Evolutionary conservation across 2,888 invertebrate species (phyloP), one percentile per base, ranked within the genome.

Genomic region (Cerceris ruficornis): DNA sequence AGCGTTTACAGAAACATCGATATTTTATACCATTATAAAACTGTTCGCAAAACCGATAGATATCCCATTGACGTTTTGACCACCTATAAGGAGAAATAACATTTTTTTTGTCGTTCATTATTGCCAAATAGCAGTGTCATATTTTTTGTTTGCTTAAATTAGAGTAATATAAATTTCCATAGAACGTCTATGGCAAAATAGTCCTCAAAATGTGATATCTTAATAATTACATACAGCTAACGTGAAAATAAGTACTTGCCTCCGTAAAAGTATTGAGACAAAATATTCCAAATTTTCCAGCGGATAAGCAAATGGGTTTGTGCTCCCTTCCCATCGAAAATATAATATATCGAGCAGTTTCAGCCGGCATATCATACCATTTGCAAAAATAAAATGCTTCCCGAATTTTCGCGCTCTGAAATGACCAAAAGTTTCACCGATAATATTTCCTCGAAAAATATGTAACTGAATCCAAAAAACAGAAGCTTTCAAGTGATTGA

Each of bases 241-340:
- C 17, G 7, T 4, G 17, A 9, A 55, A 28, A 55, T 65, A 84
- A 4, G 4, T 28, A 28, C 93, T 93, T 90, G 94, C 94, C 74
- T 92, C 90, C 42, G 94, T 94, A 72, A 94, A 93, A 17, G 94
- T 94, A 67, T 92, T 92, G 43, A 94, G 90, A 4, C 94, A 94
- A 15, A 94, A 90, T 0, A 92, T 93, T 74, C 93, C 93, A 83
- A 94, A 93, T 88, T 94, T 94, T 7, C 94, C 94, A 42, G 94
- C 94, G 0, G 93, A 93, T 6, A 94, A 92, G 52, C 90, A 89
- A 61, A 94, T 88, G 0, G 94, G 94, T 15, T 92, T 93, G 79
- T 94, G 94, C 83, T 94, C 93, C 81, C 94, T 91, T 75, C 93
- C 93, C 82, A 94, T 89, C 69, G 94, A 93, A 28, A 94, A 89